A percentile compares a stretch with the other conserved stretches of the same genome.
Evolutionary conservation across 2,113 vertebrate species (phyloP).

Genomic region (Pantherophis guttatus): DNA sequence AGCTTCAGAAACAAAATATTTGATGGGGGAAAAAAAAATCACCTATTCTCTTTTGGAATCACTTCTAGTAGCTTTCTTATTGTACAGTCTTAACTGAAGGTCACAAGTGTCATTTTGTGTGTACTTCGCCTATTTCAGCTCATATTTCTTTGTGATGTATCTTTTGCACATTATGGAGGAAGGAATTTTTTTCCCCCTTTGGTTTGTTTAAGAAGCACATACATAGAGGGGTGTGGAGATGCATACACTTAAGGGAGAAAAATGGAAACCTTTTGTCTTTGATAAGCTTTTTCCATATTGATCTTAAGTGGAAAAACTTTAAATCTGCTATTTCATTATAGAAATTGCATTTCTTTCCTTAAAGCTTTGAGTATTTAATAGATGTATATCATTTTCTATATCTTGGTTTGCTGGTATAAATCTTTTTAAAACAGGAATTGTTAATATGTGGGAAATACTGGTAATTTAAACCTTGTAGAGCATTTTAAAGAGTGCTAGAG

Average conservation of each 20-base stretch:
- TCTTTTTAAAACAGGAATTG: background rate
- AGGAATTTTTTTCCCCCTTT: background rate
- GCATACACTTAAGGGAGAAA: conserved; percentile 58
- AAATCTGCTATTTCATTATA: conserved; percentile 41
- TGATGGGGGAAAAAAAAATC: conserved; percentile 32
- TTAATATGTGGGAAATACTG: background rate
- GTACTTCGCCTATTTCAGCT: conserved; percentile 41
- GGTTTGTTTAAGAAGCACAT: background rate
- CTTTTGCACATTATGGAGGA: conserved; percentile 44
- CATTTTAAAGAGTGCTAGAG: background rate
- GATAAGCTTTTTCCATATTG: conserved; percentile 56
- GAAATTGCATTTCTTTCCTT: conserved; percentile 9
- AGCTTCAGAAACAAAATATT: conserved; percentile 62
- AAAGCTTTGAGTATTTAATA: conserved; percentile 3
- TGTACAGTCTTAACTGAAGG: conserved; percentile 53
- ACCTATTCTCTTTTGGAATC: conserved; percentile 57
- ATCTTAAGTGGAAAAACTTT: conserved; percentile 55
- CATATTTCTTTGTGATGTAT: conserved; percentile 48
- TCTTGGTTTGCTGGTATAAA: background rate
- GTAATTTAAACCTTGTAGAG: background rate
- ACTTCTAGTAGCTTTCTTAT: conserved; percentile 58
- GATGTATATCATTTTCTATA: background rate
- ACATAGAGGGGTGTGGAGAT: conserved; percentile 58
- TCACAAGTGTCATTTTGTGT: conserved; percentile 56
- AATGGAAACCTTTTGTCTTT: conserved; percentile 79